Evolutionary conservation across 2,113 vertebrate species (phyloP).

Genomic region (Lophotis ruficrista): DNA sequence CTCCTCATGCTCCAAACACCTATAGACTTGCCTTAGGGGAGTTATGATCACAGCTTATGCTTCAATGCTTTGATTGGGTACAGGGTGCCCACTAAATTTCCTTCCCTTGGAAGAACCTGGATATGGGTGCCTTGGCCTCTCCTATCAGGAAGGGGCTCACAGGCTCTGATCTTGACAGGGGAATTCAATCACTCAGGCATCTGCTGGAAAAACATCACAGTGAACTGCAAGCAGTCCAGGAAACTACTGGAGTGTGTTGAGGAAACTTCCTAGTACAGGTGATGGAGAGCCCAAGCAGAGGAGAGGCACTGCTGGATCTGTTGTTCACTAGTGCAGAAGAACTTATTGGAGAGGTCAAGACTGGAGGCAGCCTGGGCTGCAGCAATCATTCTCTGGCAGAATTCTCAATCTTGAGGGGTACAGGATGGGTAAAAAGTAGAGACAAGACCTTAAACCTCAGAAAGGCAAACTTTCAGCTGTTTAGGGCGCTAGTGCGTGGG

Average conservation of each 20-base stretch:
- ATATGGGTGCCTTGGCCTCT: background rate
- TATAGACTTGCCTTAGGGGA: background rate
- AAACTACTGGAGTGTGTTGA: background rate
- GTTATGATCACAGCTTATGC: background rate
- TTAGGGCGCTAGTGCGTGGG: fast-evolving
- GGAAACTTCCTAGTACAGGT: background rate
- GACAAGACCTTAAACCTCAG: background rate
- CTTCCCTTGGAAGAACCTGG: background rate
- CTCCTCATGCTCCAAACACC: background rate
- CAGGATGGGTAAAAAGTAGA: background rate
- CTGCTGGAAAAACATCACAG: background rate
- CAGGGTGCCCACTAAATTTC: background rate
- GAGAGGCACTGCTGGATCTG: background rate
- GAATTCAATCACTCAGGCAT: background rate
- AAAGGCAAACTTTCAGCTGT: background rate
- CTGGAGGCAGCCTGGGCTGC: background rate
- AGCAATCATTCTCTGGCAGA: background rate
- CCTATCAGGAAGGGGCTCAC: background rate
- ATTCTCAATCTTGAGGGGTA: background rate
- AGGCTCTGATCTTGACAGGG: background rate
- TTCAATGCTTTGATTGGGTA: background rate
- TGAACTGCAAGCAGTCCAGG: background rate
- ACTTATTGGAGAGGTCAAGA: background rate
- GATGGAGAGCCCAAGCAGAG: background rate
- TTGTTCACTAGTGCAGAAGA: background rate